Evolutionary conservation across 2,888 invertebrate species (phyloP).

Genomic region (Mayetiola destructor): DNA sequence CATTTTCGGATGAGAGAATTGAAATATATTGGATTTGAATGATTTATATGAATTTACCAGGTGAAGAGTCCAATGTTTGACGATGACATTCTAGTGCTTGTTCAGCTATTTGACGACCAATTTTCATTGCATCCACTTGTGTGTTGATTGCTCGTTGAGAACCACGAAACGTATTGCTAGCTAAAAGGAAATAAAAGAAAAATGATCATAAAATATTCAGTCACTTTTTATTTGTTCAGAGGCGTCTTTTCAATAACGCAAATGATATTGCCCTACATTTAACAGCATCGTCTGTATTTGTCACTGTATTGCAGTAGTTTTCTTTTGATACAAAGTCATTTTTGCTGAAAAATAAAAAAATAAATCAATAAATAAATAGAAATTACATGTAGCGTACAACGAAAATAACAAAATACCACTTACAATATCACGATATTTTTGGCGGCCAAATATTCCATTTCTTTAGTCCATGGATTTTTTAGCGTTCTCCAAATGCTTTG

Average conservation of each 20-base stretch:
- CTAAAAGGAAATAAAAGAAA: neutral
- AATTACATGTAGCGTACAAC: neutral
- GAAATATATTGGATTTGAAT: neutral
- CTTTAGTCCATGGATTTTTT: conserved; percentile 90
- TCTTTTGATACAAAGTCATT: neutral
- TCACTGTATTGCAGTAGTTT: too few relatives aligned
- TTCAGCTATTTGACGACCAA: conserved; percentile 70
- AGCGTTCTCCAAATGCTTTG: conserved; percentile 81
- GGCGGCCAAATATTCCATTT: conserved; percentile 78
- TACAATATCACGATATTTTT: conserved; percentile 66
- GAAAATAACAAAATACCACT: neutral
- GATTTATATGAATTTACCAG: conserved; percentile 21
- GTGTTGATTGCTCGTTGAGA: conserved; percentile 57
- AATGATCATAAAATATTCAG: conserved; percentile 13
- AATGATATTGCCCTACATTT: too few relatives aligned
- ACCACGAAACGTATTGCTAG: conserved; percentile 44
- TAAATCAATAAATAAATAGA: conserved; percentile 1
- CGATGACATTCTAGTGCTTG: conserved; percentile 51
- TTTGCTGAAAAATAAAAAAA: neutral
- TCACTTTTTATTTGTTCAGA: too few relatives aligned
- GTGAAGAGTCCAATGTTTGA: conserved; percentile 38
- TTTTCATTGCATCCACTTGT: conserved; percentile 69
- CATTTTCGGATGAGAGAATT: neutral
- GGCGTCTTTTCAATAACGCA: too few relatives aligned
- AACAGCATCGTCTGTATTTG: too few relatives aligned